Percentiles rank a stretch among this genome's conserved stretches.
Evolutionary conservation across 2,113 vertebrate genomes (phyloP).

Genomic region (Prionailurus bengalensis): DNA sequence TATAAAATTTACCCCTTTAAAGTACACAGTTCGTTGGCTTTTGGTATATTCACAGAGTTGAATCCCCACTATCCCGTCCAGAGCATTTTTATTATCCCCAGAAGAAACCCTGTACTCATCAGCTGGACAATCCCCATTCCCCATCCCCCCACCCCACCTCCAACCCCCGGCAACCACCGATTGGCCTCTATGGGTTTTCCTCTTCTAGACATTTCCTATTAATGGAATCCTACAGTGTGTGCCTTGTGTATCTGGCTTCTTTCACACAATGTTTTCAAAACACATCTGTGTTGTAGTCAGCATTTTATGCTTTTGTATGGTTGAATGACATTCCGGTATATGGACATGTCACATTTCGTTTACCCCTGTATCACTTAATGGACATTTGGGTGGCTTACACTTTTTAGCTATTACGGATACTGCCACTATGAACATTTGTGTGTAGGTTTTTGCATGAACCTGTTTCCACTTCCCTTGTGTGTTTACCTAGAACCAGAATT

Average conservation of each 20-base stretch:
- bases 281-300: neutral
- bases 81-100: neutral
- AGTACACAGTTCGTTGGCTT: neutral
- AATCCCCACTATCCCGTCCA: neutral
- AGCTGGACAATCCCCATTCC: fast-evolving
- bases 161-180: neutral
- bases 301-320: no score
- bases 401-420: neutral
- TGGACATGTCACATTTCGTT: neutral
- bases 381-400: neutral
- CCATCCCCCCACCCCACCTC: no score
- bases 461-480: neutral
- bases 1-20: neutral
- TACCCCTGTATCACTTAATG: neutral
- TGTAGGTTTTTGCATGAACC: neutral
- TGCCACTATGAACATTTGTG: neutral
- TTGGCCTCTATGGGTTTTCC: fast-evolving
- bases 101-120: neutral
- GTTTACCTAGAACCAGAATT: no score
- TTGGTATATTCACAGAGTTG: neutral
- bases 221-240: neutral
- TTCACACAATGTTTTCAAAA: neutral
- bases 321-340: fast-evolving
- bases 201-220: neutral
- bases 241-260: neutral